Evolutionary conservation across 2,113 vertebrate species (phyloP).

Genomic region (Apteryx mantelli): DNA sequence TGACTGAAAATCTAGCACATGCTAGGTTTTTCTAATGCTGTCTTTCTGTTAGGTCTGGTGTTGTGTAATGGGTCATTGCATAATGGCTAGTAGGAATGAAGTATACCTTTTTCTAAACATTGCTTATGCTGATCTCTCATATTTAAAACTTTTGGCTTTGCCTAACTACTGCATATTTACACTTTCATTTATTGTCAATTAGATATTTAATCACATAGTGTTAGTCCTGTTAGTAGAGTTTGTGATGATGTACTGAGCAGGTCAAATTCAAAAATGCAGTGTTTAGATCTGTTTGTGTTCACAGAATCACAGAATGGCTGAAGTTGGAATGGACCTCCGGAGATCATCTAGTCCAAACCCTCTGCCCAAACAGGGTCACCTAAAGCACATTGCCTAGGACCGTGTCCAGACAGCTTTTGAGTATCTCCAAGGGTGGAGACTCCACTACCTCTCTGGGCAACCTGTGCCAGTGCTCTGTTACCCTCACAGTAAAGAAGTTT

Average conservation of each 20-base stretch:
- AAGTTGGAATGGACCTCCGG: neutral
- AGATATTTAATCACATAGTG: neutral
- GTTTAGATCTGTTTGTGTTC: neutral
- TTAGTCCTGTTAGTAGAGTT: neutral
- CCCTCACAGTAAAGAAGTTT: neutral
- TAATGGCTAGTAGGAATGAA: neutral
- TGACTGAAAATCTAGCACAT: neutral
- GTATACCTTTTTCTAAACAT: neutral
- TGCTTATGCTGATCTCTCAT: neutral
- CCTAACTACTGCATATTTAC: neutral
- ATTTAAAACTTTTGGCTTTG: neutral
- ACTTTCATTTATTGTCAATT: neutral
- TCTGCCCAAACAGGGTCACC: neutral
- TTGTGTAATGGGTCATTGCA: slow-evolving; percentile 7
- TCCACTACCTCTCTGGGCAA: neutral
- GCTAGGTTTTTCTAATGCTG: neutral
- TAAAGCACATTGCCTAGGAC: neutral
- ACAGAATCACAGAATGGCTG: neutral
- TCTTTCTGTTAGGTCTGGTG: neutral
- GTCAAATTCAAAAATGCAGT: neutral
- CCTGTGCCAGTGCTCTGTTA: neutral
- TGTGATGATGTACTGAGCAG: neutral
- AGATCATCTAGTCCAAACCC: neutral
- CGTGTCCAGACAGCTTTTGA: no score
- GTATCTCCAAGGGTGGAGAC: neutral